phyloP scores from a whole-genome alignment of 2,797 vertebrate species.

The Antrozous pallidus region DNA sequence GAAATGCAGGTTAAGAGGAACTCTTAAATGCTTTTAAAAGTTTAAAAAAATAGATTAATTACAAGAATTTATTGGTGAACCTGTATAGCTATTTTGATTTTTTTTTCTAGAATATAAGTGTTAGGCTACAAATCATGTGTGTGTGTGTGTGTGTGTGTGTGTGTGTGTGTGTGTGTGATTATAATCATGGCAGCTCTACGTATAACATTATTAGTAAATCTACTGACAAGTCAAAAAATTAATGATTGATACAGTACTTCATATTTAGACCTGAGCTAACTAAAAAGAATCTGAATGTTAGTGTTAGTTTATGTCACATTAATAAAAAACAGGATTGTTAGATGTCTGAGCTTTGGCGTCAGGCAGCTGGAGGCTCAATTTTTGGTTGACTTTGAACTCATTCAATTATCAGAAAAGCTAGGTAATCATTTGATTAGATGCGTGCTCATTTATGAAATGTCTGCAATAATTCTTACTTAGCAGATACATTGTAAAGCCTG shows the following conservation, averaged over 20 bases:
- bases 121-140: neutral
- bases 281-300: neutral
- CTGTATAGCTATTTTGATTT: neutral
- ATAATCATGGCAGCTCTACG: rapidly evolving
- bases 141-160: neutral
- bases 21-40: neutral
- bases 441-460: neutral
- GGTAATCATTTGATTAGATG: neutral
- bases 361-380: neutral
- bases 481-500: neutral
- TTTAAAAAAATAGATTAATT: neutral
- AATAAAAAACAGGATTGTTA: neutral
- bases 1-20: neutral
- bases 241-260: neutral
- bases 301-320: neutral
- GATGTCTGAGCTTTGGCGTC: neutral
- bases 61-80: neutral
- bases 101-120: neutral
- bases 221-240: neutral
- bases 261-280: neutral
- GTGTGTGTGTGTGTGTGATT: neutral
- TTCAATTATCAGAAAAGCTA: neutral
- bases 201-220: neutral
- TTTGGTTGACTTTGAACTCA: neutral
- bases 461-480: neutral